Evolutionary conservation across 1,140 invertebrate genomes (phyloP).

Genomic region (Drosophila lacteicornis): DNA sequence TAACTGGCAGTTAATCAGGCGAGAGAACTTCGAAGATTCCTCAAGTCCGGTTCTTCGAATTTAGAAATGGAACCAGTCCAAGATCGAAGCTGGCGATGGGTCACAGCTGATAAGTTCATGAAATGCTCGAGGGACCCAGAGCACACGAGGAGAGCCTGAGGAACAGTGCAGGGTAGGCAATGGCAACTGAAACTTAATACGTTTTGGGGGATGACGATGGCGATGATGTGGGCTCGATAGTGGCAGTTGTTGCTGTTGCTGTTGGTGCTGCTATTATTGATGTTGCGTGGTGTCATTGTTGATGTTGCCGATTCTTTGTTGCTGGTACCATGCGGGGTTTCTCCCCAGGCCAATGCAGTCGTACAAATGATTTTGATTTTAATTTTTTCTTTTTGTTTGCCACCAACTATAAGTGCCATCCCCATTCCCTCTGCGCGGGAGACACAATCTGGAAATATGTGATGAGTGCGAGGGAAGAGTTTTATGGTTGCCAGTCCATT

Average conservation of each 20-base stretch:
- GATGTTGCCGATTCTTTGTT: slow-evolving; percentile 54
- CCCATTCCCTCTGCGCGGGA: neutral
- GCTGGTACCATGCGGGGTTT: slow-evolving; percentile 57
- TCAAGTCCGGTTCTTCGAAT: slow-evolving; percentile 20
- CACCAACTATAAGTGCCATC: slow-evolving; percentile 24
- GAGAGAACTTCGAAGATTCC: slow-evolving; percentile 6
- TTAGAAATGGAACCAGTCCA: slow-evolving; percentile 42
- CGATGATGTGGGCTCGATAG: slow-evolving; percentile 41
- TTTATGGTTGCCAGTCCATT: slow-evolving; percentile 35
- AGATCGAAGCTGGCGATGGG: slow-evolving; percentile 58
- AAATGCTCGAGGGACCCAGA: slow-evolving; percentile 49
- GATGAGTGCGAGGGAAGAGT: slow-evolving; percentile 6
- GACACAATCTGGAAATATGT: slow-evolving; percentile 17
- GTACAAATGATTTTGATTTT: slow-evolving; percentile 67
- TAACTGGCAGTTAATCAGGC: slow-evolving; percentile 54
- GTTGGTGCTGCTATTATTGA: slow-evolving; percentile 65
- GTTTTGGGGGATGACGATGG: slow-evolving; percentile 53
- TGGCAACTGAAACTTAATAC: slow-evolving; percentile 67
- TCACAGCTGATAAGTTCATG: slow-evolving; percentile 79
- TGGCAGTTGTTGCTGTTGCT: slow-evolving; percentile 29
- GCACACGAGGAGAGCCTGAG: slow-evolving; percentile 5
- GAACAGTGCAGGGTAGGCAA: slow-evolving; percentile 14
- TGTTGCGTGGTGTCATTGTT: slow-evolving; percentile 57
- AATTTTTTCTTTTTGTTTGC: slow-evolving; percentile 27
- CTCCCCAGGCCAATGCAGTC: slow-evolving; percentile 40